Evolutionary conservation across 2,113 vertebrate genomes (phyloP), one percentile per base, ranked within the genome.

Genomic region (Lophura nycthemera): DNA sequence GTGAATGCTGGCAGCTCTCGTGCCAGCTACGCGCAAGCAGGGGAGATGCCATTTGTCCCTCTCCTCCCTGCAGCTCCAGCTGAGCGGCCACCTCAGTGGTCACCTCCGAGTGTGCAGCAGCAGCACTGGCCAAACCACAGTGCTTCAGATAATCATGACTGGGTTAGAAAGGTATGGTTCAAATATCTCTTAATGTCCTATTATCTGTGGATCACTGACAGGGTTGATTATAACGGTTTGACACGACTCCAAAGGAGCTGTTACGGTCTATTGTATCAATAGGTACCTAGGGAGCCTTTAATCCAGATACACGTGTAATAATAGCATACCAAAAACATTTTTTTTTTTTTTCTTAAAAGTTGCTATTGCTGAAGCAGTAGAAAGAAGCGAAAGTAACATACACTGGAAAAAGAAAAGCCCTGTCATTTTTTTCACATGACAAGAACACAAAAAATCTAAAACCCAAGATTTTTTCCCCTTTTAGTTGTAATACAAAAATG

Each of bases 191-290:
- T 90, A 92, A 95, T 72, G 71, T 89, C 90, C 93, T 92, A 24
- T 96, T 95, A 94, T 95, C 91, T 72, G 80, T 94, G 94, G 94
- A 96, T 96, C 96, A 95, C 88, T 70, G 93, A 54, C 91, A 92
- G 91, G 66, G 93, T 92, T 95, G 94, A 96, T 90, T 92, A 34
- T 71, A 90, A 66, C 84, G 83, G 92, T 76, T 6, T 89, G 87
- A 95, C 90, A 61, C 0, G 50, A 88, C 91, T 89, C 93, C 82
- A 93, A 82, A 95, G 79, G 88, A 94, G 92, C 81, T 77, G 72
- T 75, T 96, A 87, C 30, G 73, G 87, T 80, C 92, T 92, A 84
- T 56, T 95, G 88, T 93, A 83, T 89, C 96, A 93, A 92, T 81
- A 93, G 88, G 76, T 56, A 91, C 89, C 88, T 14, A 74, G 91